Base-by-base conservation (phyloP, 2,888 invertebrate genomes). In the Rhagonycha fulva region DNA sequence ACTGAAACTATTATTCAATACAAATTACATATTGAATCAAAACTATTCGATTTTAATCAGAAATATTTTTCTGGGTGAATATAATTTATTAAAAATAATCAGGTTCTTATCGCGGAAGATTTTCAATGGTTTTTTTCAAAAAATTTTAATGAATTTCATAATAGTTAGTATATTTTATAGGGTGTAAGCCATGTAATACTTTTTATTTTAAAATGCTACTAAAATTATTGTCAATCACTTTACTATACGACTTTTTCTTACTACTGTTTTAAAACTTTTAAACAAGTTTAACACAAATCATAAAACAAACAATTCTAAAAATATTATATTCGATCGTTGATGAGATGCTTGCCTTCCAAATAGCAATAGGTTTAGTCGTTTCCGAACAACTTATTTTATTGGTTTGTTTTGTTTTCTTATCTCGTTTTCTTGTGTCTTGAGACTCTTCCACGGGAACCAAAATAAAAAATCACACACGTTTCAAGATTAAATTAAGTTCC, bases 401-500 rank as follows among this genome's bases (percentile, higher is more conserved):
- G 76, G 79, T 77, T 77, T 78, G 80, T 76, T 80, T 78, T 79
- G 78, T 78, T 72, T 80, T 79, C 74, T 76, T 76, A 77, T 77
- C 78, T 70, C 68, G 70, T 68, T 63, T 67, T 72, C 66, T 69
- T 67, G 69, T 62, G 67, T 70, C 63, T 30, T 32, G 72, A 72
- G 72, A 72, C 62, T 61, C 60, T 70, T 66, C 72, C 70, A 70
- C 71, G 67, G 66, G 70, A 23, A 66, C 19, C 62, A 74, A 74
- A 72, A 79, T 74, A 80, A 80, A 79, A 78, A 75, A 75, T 76
- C 80, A 80, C 79, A 80, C 76, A 76, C 76, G 73, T 77, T 73
- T 68, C 71, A 75, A 77, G 78, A 81, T 81, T 81, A 79, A 81
- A 81, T 81, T 81, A 81, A 81, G 77, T 79, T 77, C 76, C 77